Conservation (phyloP, 2,888 invertebrate species). For the Thera obeliscata region DNA sequence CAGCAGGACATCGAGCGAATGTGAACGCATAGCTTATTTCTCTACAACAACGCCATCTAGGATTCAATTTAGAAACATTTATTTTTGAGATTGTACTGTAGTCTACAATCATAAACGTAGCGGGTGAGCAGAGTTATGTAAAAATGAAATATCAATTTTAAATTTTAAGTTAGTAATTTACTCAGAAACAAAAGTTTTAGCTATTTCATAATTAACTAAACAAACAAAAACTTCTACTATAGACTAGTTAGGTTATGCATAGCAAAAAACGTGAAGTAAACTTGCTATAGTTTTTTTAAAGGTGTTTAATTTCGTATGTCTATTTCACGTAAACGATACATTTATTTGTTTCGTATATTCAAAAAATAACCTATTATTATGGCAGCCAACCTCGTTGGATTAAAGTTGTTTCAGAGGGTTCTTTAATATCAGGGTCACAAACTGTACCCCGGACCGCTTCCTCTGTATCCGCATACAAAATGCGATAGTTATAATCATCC, state of each 20-base stretch:
- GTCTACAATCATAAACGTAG: no score
- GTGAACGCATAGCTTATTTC: no score
- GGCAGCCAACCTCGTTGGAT: conserved; percentile 49
- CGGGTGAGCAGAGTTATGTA: no score
- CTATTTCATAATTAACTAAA: no score
- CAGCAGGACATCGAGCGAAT: no score
- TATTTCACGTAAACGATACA: background rate
- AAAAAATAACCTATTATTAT: conserved; percentile 42
- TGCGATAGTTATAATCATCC: conserved; percentile 89
- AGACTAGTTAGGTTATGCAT: background rate
- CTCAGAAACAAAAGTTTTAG: no score
- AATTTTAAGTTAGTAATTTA: no score
- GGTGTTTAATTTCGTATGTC: conserved; percentile 12
- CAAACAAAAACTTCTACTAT: background rate
- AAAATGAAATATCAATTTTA: no score
- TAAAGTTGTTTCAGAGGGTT: conserved; percentile 19
- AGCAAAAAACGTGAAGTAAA: conserved; percentile 11
- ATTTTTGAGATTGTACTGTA: no score
- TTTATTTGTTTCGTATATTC: conserved; percentile 6
- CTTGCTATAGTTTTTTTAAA: conserved; percentile 13
- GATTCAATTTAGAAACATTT: no score
- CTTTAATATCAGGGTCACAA: conserved; percentile 85
- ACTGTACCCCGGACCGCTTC: conserved; percentile 87
- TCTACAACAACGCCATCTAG: no score
- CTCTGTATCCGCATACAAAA: conserved; percentile 87